Evolutionary conservation across 2,797 vertebrate species (phyloP), one percentile per base, ranked within the genome.

Genomic region (Cuculus canorus): DNA sequence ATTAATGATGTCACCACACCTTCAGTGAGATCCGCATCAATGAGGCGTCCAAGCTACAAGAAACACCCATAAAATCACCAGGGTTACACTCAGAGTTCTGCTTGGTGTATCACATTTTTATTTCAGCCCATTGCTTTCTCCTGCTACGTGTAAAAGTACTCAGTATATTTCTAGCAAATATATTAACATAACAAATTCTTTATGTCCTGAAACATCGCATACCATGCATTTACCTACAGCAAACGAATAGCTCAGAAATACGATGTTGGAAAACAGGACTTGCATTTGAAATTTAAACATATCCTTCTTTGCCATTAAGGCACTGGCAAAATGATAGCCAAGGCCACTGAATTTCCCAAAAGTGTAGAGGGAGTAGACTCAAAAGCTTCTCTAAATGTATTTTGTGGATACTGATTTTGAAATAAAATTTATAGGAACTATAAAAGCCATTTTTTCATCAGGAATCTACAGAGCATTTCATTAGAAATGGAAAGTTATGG

Each of bases 401-500:
- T 92, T 10, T 56, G 35, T 70, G 59, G 73, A 52, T 82, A 61
- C 43, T 41, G 61, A 64, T 78, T 93, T 90, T 6, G 21, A 84
- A 86, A 81, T 32, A 65, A 93, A 86, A 64, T 27, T 57, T 79
- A 28, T 11, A 75, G 43, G 45, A 69, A 19, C 53, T 48, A 16
- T 73, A 27, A 25, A 27, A 85, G 39, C 27, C 73, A 22, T 53
- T 88, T 84, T 68, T 76, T 52, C 68, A 12, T 22, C 0, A 3
- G 83, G 76, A 70, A 66, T 66, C 63, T 39, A 33, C 17, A 12
- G 76, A 69, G 37, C 32, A 23, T 80, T 95, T 94, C 71, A 50
- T 92, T 78, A 75, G 73, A 90, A 95, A 90, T 88, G 53, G 94
- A 91, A 93, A 75, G 71, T 82, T 95, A 70, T 45, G 47, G 54